Evolutionary conservation across 2,797 vertebrate genomes (phyloP).

Genomic region (Manis javanica): DNA sequence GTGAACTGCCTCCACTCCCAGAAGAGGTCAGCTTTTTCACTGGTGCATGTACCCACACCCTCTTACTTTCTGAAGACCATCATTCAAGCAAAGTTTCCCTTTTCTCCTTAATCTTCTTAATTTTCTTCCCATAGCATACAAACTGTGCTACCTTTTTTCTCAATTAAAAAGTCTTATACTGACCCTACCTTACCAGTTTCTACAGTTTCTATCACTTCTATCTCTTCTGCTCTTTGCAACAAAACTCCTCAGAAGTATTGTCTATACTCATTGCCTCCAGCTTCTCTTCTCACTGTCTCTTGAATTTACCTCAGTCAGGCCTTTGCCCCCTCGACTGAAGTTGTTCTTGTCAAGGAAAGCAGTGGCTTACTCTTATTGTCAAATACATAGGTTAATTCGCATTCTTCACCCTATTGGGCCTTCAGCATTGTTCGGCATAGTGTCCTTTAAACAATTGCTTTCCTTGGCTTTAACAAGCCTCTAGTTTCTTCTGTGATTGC

Average conservation of each 20-base stretch:
- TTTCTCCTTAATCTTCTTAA: not conserved
- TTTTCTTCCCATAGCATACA: not conserved
- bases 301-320: not conserved
- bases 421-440: not conserved
- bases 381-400: not conserved
- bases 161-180: not conserved
- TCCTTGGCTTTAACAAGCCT: not conserved
- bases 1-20: not conserved
- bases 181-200: not conserved
- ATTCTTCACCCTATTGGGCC: not conserved
- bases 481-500: not conserved
- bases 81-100: not conserved
- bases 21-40: not conserved
- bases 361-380: not conserved
- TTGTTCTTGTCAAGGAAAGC: not conserved
- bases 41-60: rapidly evolving
- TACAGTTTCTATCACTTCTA: not conserved
- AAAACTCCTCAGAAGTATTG: not conserved
- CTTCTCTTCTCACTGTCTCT: not conserved
- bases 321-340: not conserved
- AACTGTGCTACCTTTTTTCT: not conserved
- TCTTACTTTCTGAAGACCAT: not conserved
- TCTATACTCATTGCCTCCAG: not conserved
- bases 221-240: not conserved
- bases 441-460: not conserved